phyloP scores from a whole-genome alignment of 2,113 vertebrate species.

The Halichoerus grypus region DNA sequence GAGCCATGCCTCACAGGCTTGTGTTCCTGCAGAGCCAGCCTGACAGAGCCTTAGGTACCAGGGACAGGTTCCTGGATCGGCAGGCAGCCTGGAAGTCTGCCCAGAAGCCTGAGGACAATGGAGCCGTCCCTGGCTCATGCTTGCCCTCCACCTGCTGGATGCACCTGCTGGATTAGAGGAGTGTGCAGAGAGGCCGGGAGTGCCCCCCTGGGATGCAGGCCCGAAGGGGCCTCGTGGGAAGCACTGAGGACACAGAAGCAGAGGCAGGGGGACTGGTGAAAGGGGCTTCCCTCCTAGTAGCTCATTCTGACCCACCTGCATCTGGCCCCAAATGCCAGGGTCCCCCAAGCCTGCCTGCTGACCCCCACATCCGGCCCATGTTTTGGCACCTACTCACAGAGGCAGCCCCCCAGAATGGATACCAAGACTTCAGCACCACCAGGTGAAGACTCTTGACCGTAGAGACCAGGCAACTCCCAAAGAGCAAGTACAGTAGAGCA shows the following conservation, averaged over 20 bases:
- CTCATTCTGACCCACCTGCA: neutral
- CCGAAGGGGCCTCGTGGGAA: neutral
- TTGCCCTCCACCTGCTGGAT: no score
- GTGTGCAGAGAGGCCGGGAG: no score
- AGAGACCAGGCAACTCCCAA: neutral
- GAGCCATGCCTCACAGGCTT: accelerated
- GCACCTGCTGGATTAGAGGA: neutral
- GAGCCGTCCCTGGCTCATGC: accelerated
- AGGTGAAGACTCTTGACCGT: slow-evolving; percentile 13
- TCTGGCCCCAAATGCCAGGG: accelerated
- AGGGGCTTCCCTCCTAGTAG: accelerated
- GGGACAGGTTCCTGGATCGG: neutral
- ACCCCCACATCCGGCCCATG: accelerated
- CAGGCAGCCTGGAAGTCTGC: neutral
- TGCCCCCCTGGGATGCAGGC: neutral
- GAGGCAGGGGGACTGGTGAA: neutral
- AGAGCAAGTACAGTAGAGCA: neutral
- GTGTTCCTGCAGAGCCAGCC: neutral
- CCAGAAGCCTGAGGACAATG: neutral
- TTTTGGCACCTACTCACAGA: slow-evolving; percentile 60
- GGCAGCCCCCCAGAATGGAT: slow-evolving; percentile 63
- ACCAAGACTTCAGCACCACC: slow-evolving; percentile 65
- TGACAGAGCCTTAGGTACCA: no score
- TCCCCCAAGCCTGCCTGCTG: neutral
- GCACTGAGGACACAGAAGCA: neutral